Base-by-base conservation (phyloP, 2,113 vertebrate species). In the Phycodurus eques region DNA sequence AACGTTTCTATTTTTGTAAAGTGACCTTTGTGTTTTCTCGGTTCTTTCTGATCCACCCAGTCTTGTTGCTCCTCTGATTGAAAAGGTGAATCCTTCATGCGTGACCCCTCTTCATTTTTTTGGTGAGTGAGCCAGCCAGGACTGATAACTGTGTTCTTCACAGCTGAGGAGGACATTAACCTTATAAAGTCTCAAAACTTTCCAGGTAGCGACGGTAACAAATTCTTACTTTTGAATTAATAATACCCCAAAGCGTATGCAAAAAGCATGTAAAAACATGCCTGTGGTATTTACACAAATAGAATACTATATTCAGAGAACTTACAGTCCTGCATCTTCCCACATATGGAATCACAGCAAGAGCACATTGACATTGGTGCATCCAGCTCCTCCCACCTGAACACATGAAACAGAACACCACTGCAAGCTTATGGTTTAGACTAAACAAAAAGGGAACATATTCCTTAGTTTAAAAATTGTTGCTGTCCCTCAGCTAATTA, bases 361-460 rank as follows among this genome's bases (percentile, higher is more conserved):
- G 70, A 75, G 71, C 92, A 91, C 0, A 86, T 71, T 5, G 79
- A 78, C 1, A 27, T 14, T 0, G 65, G 14, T 10, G 72, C 73
- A 6, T 74, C 27, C 44, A 92, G 75, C 79, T 92, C 90, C 75
- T 84, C 89, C 91, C 90, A 92, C 74, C 91, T 92, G 35, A 20
- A 74, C 1, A 71, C 20, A 43, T 6, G 2, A 56, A 22, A 57
- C 0, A 49, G 42, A 22, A 13, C 22, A 59, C 20, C 54, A 15
- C 4, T 53, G 19, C 17, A 57, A 57, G 54, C 3, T 22, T 11
- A 22, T 22, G n/a, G 46, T 47, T 47, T 14, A 14, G 46, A 47
- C 46, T 11, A 47, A 13, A 47, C 13, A 15, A 14, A 47, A 10
- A 47, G 20, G n/a, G n/a, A n/a, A 11, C 1, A 22, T 27, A 5